phyloP scores from a whole-genome alignment of 2,888 invertebrate species.

The Volucella bombylans region DNA sequence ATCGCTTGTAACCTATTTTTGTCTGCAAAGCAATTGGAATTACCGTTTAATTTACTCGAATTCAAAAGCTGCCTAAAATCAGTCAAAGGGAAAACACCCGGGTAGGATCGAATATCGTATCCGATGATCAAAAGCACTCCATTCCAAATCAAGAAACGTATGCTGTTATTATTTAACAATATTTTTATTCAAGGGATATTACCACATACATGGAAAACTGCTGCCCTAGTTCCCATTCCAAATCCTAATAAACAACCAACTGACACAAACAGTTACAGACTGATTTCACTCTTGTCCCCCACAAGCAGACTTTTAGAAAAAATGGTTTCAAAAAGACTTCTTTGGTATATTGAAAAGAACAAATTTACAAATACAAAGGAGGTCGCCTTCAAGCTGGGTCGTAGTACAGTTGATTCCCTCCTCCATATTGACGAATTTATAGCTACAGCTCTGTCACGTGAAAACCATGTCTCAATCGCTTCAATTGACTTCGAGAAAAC shows the following conservation, averaged over 20 bases:
- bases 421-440: too few relatives aligned
- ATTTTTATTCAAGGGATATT: not conserved
- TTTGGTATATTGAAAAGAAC: slow-evolving; percentile 3
- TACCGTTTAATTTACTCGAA: too few relatives aligned
- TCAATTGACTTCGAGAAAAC: not conserved
- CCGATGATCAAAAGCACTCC: too few relatives aligned
- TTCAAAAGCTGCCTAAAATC: too few relatives aligned
- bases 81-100: too few relatives aligned
- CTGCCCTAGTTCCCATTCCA: not conserved
- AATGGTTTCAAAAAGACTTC: slow-evolving; percentile 1
- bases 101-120: too few relatives aligned
- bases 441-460: too few relatives aligned
- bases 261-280: not conserved
- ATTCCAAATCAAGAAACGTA: too few relatives aligned
- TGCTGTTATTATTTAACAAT: not conserved
- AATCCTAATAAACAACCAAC: slow-evolving; percentile 4
- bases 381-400: not conserved
- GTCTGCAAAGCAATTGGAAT: too few relatives aligned
- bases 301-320: slow-evolving; percentile 1
- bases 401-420: too few relatives aligned
- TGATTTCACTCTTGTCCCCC: not conserved
- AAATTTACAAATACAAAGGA: slow-evolving; percentile 26
- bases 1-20: too few relatives aligned
- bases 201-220: not conserved
- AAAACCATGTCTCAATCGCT: not conserved